Percentiles rank a stretch among this genome's conserved stretches.
Evolutionary conservation across 1,140 invertebrate genomes (phyloP).

Genomic region (Drosophila navojoa): DNA sequence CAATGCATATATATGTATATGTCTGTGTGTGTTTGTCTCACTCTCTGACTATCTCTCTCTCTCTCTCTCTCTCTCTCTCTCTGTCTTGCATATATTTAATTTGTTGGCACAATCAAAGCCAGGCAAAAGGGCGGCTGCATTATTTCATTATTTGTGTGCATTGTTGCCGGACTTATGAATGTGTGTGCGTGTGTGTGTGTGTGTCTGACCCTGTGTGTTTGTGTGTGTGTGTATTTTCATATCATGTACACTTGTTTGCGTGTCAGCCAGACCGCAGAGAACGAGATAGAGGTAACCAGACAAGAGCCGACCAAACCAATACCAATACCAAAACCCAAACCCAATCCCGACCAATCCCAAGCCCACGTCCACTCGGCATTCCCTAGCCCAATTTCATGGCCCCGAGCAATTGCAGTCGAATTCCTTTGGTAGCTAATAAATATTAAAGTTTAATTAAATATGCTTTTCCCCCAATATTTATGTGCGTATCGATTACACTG

Average conservation of each 20-base stretch:
- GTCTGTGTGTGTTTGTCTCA: neutral
- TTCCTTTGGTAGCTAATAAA: slow-evolving; percentile 79
- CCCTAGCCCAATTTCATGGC: slow-evolving; percentile 28
- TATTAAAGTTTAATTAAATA: slow-evolving; percentile 83
- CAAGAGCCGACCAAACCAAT: slow-evolving; percentile 17
- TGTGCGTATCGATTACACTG: slow-evolving; percentile 67
- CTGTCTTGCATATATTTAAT: slow-evolving; percentile 59
- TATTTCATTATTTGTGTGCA: slow-evolving; percentile 34
- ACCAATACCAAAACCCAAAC: neutral
- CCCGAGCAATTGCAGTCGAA: slow-evolving; percentile 62
- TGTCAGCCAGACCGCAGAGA: slow-evolving; percentile 24
- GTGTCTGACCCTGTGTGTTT: slow-evolving; percentile 6
- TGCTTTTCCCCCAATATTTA: slow-evolving; percentile 75
- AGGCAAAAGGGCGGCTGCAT: slow-evolving; percentile 32
- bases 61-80: neutral
- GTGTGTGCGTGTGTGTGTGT: slow-evolving; percentile 11
- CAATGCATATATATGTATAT: slow-evolving; percentile 9
- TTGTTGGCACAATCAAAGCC: slow-evolving; percentile 65
- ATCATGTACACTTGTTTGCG: slow-evolving; percentile 57
- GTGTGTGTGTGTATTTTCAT: slow-evolving; percentile 37
- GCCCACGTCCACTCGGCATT: slow-evolving; percentile 7
- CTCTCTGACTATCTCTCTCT: slow-evolving; percentile 1
- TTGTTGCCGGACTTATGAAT: slow-evolving; percentile 38
- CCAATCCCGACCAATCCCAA: neutral
- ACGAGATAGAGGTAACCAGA: slow-evolving; percentile 3